Conservation (phyloP, 2,113 vertebrate genomes). For the Sakesphorus luctuosus region DNA sequence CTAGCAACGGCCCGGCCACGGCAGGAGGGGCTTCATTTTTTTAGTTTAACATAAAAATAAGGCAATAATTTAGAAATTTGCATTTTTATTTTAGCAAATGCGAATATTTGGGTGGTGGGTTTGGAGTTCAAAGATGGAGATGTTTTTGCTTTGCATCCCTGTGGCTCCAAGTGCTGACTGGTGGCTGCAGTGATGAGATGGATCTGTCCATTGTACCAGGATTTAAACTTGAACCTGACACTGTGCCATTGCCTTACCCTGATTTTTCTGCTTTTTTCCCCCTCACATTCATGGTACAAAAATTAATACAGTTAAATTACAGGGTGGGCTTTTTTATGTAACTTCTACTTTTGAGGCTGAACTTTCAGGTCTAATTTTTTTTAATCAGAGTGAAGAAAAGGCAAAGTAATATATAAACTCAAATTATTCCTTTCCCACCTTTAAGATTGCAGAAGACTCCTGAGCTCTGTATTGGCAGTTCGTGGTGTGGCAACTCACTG, state of each 20-base stretch:
- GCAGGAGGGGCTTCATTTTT: slow-evolving; percentile 13
- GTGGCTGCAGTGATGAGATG: slow-evolving; percentile 80
- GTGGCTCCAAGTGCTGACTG: slow-evolving; percentile 65
- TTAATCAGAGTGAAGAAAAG: slow-evolving; percentile 27
- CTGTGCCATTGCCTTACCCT: slow-evolving; percentile 33
- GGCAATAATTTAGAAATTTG: slow-evolving; percentile 83
- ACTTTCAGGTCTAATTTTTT: slow-evolving; percentile 53
- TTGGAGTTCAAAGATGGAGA: slow-evolving; percentile 79
- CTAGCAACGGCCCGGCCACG: slow-evolving; percentile 94
- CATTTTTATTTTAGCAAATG: slow-evolving; percentile 89
- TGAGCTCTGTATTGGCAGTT: slow-evolving; percentile 53
- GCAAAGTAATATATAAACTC: slow-evolving; percentile 21
- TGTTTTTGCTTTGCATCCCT: slow-evolving; percentile 78
- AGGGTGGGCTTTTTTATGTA: background rate
- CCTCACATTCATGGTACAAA: background rate
- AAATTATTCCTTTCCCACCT: slow-evolving; percentile 20
- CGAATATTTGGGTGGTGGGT: slow-evolving; percentile 76
- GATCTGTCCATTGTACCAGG: slow-evolving; percentile 58
- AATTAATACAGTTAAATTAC: slow-evolving; percentile 45
- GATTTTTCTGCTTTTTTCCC: background rate
- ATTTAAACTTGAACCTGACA: slow-evolving; percentile 71
- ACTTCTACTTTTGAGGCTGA: slow-evolving; percentile 45
- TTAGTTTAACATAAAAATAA: slow-evolving; percentile 79
- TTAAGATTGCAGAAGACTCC: slow-evolving; percentile 37
- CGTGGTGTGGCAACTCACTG: slow-evolving; percentile 59